A percentile compares a stretch with the other conserved stretches of the same genome.
Conservation (phyloP, 2,113 vertebrate genomes). For the Microcebus griseorufus region DNA sequence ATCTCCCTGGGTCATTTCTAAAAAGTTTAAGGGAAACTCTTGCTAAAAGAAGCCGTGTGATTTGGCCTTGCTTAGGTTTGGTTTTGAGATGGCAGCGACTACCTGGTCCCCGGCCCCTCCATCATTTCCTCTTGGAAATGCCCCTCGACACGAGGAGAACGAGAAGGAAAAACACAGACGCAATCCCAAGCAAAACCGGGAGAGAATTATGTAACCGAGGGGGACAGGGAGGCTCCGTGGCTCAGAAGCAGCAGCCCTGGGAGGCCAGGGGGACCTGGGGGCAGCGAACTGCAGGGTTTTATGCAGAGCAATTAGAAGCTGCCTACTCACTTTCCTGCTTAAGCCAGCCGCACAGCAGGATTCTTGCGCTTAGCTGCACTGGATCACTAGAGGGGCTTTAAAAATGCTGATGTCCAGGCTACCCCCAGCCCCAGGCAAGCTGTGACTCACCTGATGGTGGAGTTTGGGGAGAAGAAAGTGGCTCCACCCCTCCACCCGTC, state of each 20-base stretch:
- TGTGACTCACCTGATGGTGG: background rate
- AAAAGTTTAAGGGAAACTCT: background rate
- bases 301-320: background rate
- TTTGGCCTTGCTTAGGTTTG: background rate
- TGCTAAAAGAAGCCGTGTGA: background rate
- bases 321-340: background rate
- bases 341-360: fast-evolving
- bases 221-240: fast-evolving
- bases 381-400: background rate
- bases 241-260: background rate
- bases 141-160: background rate
- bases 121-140: background rate
- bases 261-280: no score
- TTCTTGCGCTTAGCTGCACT: background rate
- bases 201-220: no score
- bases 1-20: background rate
- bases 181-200: background rate
- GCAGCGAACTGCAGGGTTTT: background rate
- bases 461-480: background rate
- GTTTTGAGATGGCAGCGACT: background rate
- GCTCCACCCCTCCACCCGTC: background rate
- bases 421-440: background rate
- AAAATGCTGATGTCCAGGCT: background rate
- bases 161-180: background rate
- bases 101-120: no score